These are phyloP conservation scores for Eupithecia subfuscata DNA, from an alignment of 2,888 invertebrate genomes.

Conservation along the genomic window DNA sequence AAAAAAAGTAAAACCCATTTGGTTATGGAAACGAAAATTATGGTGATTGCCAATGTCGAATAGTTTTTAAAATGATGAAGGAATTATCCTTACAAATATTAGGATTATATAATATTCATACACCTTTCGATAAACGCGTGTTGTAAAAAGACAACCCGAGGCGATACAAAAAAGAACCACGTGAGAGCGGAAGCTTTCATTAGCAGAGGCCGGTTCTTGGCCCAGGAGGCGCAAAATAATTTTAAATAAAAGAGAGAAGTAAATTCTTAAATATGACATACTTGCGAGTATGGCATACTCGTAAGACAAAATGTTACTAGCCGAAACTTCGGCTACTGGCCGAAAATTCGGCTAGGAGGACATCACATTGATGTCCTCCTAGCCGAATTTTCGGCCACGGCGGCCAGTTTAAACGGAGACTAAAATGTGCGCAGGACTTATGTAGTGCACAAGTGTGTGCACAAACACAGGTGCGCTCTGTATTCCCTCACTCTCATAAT, in stretches of 20 bases:
- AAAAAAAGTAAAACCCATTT: background rate
- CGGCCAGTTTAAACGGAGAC: background rate
- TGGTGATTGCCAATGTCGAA: background rate
- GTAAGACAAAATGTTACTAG: background rate
- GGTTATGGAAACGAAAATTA: background rate
- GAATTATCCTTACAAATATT: background rate
- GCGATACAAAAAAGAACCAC: constrained; percentile 3
- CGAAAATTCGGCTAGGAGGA: no score
- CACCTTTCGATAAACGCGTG: background rate
- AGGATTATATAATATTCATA: background rate
- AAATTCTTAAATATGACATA: background rate
- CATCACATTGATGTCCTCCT: no score
- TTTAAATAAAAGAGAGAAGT: background rate
- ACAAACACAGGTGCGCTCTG: background rate
- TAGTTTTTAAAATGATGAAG: background rate
- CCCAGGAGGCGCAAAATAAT: constrained; percentile 34
- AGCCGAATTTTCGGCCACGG: background rate
- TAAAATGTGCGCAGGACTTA: background rate
- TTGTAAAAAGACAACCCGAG: background rate
- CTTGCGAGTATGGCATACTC: background rate
- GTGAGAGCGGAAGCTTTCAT: constrained; percentile 49
- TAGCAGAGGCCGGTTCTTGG: constrained; percentile 47
- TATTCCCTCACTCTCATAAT: background rate
- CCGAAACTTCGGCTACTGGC: background rate
- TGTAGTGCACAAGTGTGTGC: background rate